Evolutionary conservation across 2,797 vertebrate species (phyloP), one percentile per base, ranked within the genome.

Genomic region (Falco columbarius): DNA sequence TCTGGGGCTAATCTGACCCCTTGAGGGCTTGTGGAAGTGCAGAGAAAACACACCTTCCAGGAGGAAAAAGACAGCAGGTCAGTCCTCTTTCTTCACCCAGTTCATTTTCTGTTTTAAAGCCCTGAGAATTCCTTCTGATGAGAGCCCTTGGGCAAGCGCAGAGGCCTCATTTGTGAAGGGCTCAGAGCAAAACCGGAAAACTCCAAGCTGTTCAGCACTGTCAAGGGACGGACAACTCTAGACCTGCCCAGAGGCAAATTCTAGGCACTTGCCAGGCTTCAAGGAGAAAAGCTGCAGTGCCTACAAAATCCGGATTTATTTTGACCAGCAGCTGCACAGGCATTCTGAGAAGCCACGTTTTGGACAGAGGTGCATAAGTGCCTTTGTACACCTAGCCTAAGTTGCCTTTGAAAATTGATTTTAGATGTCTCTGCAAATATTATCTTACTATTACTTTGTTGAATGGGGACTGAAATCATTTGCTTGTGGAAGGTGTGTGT

Each of bases 221-320:
- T 49, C 73, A 42, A 86, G 61, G 72, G 72, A 65, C 10, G 81
- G 65, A 58, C 23, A 76, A 40, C 40, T 27, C 34, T 14, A 56
- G 67, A 91, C 44, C 59, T 87, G 93, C 59, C 89, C 84, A 89
- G 76, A 92, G 71, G 83, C 83, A 56, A 85, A 67, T 73, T 79
- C 46, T 44, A 92, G n/a, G 47, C 2, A 0, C 36, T 49, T 83
- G 29, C 54, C 72, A 81, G 51, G 47, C 51, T 89, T 91, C 63
- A 42, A 51, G 63, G 46, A 82, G 52, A 84, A 92, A 94, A 93
- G 38, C 52, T 73, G 27, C 15, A 1, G 18, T 49, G 52, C 30
- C 59, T 85, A 22, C 21, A 52, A 8, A 32, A 61, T 59, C 47
- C 74, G 47, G 20, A 19, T 67, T 85, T 82, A 38, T 87, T 95